Base-by-base conservation (phyloP, 2,888 invertebrate species). In the Phortica okadai region DNA sequence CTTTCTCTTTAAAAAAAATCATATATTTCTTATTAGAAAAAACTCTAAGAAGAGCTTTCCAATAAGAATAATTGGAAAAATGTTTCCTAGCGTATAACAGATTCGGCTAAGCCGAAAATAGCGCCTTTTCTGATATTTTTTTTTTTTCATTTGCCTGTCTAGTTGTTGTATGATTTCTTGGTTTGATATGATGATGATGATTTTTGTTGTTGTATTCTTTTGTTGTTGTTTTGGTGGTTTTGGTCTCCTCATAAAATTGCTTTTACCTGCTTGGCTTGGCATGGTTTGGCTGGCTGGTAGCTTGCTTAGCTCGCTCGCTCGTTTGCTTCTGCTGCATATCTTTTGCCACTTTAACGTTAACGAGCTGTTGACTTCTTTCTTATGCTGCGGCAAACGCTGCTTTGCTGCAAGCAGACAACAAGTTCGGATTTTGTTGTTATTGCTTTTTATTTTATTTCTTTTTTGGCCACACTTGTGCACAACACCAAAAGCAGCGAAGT, bases 281-380 rank as follows among this genome's bases (percentile, higher is more conserved):
- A 64, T 6, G 64, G n/a, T 56, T 11, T 50, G 41, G 77, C 21
- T 21, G 21, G 21, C 21, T 21, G 21, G 21, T 1, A 21, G 21
- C 21, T 21, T 21, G 21, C 21, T 21, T 21, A 21, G 21, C 21
- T 21, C 21, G 21, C 21, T 21, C 21, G 21, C 33, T 33, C 4
- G 33, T 45, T 76, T 73, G 42, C 33, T 59, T 59, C 21, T 58
- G 3, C 45, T 33, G 72, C 81, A 85, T 84, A 88, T 86, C 88
- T 85, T 78, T 87, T 87, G 87, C 87, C 87, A 86, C 88, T 86
- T 84, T 84, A 88, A 84, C 82, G 85, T 88, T 86, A 86, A 86
- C 88, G 85, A 86, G 85, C 85, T 86, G 88, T 86, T 88, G 88
- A 86, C 85, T 86, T 85, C 87, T 87, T 86, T 86, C 84, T 88